Evolutionary conservation across 2,113 vertebrate genomes (phyloP).

Genomic region (Orientallactaga bullata): DNA sequence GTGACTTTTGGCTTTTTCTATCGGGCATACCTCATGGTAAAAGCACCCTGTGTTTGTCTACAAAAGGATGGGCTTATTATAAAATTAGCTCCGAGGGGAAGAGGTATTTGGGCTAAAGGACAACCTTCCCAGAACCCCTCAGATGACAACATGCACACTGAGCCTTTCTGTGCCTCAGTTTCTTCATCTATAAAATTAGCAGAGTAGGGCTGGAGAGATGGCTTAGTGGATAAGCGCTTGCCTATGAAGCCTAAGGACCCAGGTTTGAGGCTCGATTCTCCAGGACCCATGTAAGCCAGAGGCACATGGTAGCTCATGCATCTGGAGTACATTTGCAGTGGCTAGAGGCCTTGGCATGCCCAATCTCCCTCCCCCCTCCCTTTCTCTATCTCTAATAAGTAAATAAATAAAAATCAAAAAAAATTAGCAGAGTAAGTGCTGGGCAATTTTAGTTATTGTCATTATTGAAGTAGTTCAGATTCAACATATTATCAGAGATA

Average conservation of each 20-base stretch:
- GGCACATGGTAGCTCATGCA: too few relatives aligned
- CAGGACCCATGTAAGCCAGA: too few relatives aligned
- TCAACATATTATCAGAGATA: slow-evolving; percentile 15
- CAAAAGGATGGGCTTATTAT: background rate
- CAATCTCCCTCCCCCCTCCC: too few relatives aligned
- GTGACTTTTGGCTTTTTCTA: background rate
- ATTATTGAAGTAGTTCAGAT: background rate
- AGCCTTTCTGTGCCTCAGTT: background rate
- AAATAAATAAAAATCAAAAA: too few relatives aligned
- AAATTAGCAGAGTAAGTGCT: background rate
- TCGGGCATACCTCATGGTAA: background rate
- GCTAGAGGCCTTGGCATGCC: too few relatives aligned
- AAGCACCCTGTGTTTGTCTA: background rate
- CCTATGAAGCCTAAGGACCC: too few relatives aligned
- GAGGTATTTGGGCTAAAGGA: background rate
- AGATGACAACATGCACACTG: background rate
- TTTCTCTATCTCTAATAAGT: too few relatives aligned
- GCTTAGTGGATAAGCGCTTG: too few relatives aligned
- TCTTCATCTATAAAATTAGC: background rate
- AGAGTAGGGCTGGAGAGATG: too few relatives aligned
- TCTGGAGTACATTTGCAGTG: too few relatives aligned
- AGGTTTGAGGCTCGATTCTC: too few relatives aligned
- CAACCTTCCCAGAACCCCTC: background rate
- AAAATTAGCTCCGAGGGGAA: background rate
- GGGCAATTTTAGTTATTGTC: background rate